These are phyloP conservation scores for Poeciliopsis retropinna DNA, from an alignment of 2,113 vertebrate species.

Conservation along the genomic window DNA sequence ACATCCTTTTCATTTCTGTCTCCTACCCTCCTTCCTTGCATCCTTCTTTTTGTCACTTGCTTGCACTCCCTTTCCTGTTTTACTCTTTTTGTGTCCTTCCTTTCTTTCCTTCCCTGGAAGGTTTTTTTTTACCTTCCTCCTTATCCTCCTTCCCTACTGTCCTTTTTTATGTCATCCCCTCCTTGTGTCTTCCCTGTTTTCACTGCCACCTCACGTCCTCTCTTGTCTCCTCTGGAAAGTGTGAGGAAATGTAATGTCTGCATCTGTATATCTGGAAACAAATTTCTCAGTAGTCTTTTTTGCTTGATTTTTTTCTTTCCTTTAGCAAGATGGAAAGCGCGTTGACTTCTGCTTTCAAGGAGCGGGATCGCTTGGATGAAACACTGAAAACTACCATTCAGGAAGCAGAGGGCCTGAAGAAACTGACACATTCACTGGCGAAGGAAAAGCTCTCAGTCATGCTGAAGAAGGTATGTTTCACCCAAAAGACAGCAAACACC, in stretches of 20 bases:
- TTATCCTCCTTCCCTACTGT: not conserved
- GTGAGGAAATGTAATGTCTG: not conserved
- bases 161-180: not conserved
- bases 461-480: slow-evolving; percentile 80
- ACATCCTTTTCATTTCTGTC: too few species aligned
- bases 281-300: slow-evolving; percentile 19
- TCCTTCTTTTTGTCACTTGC: not conserved
- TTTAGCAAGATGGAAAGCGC: slow-evolving; percentile 83
- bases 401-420: slow-evolving; percentile 77
- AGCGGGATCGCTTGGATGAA: slow-evolving; percentile 82
- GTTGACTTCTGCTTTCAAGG: slow-evolving; percentile 83
- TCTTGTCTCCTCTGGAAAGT: too few species aligned
- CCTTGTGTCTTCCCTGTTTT: not conserved
- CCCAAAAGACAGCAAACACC: slow-evolving; percentile 46
- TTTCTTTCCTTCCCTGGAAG: not conserved
- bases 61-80: not conserved
- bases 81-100: not conserved
- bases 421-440: slow-evolving; percentile 67
- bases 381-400: slow-evolving; percentile 79
- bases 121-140: too few species aligned
- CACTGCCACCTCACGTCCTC: not conserved
- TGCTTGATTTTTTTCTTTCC: slow-evolving; percentile 17
- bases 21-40: too few species aligned
- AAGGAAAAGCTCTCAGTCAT: slow-evolving; percentile 75
- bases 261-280: not conserved